phyloP scores from a whole-genome alignment of 92 coral and sea anemone species.

The Epizoanthus rinbou region DNA sequence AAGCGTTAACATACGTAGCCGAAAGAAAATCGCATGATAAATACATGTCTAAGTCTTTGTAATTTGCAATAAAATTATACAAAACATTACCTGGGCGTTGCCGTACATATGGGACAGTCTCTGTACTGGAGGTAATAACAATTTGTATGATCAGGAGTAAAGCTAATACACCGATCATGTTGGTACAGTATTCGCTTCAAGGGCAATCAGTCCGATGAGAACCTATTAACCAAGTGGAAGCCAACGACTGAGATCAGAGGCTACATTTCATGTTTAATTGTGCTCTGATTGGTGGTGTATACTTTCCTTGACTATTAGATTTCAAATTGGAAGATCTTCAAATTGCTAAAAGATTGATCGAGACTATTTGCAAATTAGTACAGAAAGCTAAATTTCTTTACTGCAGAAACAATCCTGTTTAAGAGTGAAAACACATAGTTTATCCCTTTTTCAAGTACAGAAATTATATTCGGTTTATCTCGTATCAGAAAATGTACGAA shows the following conservation, averaged over 20 bases:
- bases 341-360: neutral
- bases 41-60: no score
- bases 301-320: slow-evolving; percentile 17
- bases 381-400: neutral
- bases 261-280: neutral
- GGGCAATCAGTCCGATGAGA: neutral
- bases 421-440: neutral
- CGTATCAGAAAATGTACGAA: neutral
- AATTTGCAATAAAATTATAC: no score
- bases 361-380: no score
- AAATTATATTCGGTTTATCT: neutral
- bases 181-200: neutral
- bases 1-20: no score
- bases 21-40: no score
- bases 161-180: neutral
- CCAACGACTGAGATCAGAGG: neutral
- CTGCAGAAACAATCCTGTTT: neutral
- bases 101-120: neutral
- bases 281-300: neutral
- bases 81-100: slow-evolving; percentile 3
- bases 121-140: neutral
- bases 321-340: slow-evolving; percentile 24
- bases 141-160: neutral
- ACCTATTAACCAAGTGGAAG: neutral
- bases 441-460: neutral